Evolutionary conservation across 1,140 invertebrate genomes (phyloP).

Genomic region (Procambarus virginalis): DNA sequence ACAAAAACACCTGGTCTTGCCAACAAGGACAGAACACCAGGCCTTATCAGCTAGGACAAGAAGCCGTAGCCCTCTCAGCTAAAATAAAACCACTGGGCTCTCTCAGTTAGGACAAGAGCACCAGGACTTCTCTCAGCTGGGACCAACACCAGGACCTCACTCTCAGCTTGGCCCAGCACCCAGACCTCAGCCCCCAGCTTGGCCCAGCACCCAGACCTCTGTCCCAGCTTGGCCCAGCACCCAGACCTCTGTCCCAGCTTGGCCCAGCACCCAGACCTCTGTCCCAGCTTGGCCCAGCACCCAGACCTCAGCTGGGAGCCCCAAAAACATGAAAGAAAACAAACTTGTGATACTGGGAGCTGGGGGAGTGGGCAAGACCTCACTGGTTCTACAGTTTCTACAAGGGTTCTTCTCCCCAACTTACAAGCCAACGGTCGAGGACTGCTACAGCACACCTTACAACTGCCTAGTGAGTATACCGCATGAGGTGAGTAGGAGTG

Average conservation of each 20-base stretch:
- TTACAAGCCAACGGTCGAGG: constrained; percentile 73
- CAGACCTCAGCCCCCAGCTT: neutral
- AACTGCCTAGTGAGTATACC: constrained; percentile 71
- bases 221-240: no score
- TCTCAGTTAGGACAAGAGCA: no score
- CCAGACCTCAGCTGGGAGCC: neutral
- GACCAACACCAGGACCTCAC: no score
- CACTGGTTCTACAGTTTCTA: constrained; percentile 72
- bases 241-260: no score
- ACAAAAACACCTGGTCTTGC: no score
- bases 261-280: no score
- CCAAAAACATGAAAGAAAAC: constrained; percentile 67
- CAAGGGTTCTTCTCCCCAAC: constrained; percentile 72
- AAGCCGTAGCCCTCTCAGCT: no score
- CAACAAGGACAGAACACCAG: no score
- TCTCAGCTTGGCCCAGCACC: neutral
- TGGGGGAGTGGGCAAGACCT: constrained; percentile 73
- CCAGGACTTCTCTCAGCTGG: no score
- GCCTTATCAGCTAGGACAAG: no score
- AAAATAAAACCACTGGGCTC: no score
- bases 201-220: neutral
- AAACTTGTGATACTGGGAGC: constrained; percentile 73
- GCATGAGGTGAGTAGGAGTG: neutral
- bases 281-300: neutral
- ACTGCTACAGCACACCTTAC: constrained; percentile 73